phyloP scores from a whole-genome alignment of 2,797 vertebrate genomes.

The Rhincodon typus region DNA sequence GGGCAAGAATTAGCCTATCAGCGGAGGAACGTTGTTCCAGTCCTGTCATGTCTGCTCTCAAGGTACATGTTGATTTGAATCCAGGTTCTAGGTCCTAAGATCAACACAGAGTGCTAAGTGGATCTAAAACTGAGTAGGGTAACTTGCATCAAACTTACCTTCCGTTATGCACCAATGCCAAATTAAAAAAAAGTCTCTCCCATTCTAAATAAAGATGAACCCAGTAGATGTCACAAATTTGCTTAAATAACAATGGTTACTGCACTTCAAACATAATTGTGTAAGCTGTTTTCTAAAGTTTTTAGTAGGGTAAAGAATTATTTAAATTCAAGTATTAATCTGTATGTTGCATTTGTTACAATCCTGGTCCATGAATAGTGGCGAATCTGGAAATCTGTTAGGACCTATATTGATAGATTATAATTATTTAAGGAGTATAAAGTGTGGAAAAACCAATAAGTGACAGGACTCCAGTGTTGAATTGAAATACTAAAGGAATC shows the following conservation, averaged over 20 bases:
- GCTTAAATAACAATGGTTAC: background rate
- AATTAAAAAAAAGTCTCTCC: background rate
- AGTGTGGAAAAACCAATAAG: no score
- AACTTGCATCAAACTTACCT: background rate
- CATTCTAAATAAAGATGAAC: background rate
- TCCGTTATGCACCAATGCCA: background rate
- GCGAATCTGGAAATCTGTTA: no score
- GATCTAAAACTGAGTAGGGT: background rate
- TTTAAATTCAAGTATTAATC: background rate
- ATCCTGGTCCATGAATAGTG: no score
- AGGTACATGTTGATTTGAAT: constrained; percentile 56
- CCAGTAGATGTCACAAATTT: background rate
- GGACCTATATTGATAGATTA: no score
- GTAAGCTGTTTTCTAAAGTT: background rate
- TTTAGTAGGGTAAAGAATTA: background rate
- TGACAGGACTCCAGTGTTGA: no score
- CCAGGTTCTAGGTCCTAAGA: background rate
- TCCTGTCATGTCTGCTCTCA: constrained; percentile 49
- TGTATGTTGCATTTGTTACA: no score
- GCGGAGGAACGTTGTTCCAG: constrained; percentile 60
- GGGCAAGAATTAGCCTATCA: constrained; percentile 51
- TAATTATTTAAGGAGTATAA: no score
- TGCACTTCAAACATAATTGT: background rate
- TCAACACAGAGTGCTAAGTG: background rate
- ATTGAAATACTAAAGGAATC: no score